Evolutionary conservation across 2,797 vertebrate species (phyloP).

Genomic region (Loriculus beryllinus): DNA sequence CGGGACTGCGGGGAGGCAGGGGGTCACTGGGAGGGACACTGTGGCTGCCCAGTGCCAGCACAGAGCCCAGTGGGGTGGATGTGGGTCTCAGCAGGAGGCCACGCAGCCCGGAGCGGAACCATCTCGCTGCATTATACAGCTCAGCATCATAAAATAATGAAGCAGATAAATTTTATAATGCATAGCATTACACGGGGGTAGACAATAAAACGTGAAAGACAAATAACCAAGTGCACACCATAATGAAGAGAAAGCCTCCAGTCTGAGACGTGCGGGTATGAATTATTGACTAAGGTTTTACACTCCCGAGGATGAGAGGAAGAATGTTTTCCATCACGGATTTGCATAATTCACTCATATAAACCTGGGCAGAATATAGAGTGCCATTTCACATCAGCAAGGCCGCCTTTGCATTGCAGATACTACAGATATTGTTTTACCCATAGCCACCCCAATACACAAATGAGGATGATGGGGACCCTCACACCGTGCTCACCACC

Average conservation of each 20-base stretch:
- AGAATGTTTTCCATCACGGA: slow-evolving; percentile 81
- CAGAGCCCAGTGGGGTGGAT: rapidly evolving
- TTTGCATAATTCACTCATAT: slow-evolving; percentile 81
- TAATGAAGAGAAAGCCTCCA: slow-evolving; percentile 81
- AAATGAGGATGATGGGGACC: rapidly evolving
- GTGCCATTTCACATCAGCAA: slow-evolving; percentile 55
- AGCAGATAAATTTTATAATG: slow-evolving; percentile 80
- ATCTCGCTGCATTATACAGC: slow-evolving; percentile 29
- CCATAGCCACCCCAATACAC: not conserved
- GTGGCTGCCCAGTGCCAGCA: rapidly evolving
- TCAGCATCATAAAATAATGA: slow-evolving; percentile 75
- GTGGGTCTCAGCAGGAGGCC: not conserved
- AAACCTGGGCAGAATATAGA: slow-evolving; percentile 79
- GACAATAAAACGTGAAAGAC: slow-evolving; percentile 78
- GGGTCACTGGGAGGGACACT: not conserved
- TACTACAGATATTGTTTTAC: not conserved
- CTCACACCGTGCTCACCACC: rapidly evolving
- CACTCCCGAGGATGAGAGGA: slow-evolving; percentile 78
- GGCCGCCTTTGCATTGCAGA: slow-evolving; percentile 52
- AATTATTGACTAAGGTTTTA: slow-evolving; percentile 84
- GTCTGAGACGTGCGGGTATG: slow-evolving; percentile 74
- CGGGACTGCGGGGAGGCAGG: slow-evolving; percentile 76
- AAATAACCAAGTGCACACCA: slow-evolving; percentile 75
- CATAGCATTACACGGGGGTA: slow-evolving; percentile 73
- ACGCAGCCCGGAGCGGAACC: not conserved